These are phyloP conservation scores for Brachionus plicatilis DNA, from an alignment of 1,140 invertebrate species.

Conservation along the genomic window DNA sequence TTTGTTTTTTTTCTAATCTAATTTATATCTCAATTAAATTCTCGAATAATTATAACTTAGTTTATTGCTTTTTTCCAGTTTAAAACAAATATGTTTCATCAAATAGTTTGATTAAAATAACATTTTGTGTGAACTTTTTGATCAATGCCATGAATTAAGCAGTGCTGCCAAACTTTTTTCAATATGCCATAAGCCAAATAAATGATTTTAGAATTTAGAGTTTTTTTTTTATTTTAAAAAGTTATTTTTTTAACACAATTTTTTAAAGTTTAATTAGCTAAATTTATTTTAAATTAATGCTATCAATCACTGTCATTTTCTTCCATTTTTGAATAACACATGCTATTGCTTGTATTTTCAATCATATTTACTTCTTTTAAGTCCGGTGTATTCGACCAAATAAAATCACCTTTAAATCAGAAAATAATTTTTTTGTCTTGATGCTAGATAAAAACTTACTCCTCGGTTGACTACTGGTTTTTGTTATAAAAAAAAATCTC, in stretches of 20 bases:
- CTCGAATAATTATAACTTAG: not conserved
- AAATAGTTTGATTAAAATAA: not conserved
- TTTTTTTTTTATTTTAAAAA: not conserved
- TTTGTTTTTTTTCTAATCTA: not conserved
- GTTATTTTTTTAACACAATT: not conserved
- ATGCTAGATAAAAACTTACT: not conserved
- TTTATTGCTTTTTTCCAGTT: not conserved
- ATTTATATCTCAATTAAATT: not conserved
- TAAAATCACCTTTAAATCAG: not conserved
- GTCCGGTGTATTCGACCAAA: not conserved
- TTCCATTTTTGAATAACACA: constrained; percentile 36
- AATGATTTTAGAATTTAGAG: not conserved
- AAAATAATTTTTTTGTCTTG: not conserved
- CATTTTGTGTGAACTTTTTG: not conserved
- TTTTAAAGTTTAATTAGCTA: not conserved
- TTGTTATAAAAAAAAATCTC: not conserved
- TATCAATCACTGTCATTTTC: constrained; percentile 21
- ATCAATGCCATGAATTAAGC: not conserved
- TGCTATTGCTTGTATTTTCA: not conserved
- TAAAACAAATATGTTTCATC: not conserved
- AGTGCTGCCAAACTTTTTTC: not conserved
- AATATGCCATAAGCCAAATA: not conserved
- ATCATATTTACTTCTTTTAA: not conserved
- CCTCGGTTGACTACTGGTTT: not conserved
- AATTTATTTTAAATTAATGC: not conserved